These are phyloP conservation scores for Scaptomyza parva DNA, from an alignment of 2,888 invertebrate genomes.

Conservation along the genomic window DNA sequence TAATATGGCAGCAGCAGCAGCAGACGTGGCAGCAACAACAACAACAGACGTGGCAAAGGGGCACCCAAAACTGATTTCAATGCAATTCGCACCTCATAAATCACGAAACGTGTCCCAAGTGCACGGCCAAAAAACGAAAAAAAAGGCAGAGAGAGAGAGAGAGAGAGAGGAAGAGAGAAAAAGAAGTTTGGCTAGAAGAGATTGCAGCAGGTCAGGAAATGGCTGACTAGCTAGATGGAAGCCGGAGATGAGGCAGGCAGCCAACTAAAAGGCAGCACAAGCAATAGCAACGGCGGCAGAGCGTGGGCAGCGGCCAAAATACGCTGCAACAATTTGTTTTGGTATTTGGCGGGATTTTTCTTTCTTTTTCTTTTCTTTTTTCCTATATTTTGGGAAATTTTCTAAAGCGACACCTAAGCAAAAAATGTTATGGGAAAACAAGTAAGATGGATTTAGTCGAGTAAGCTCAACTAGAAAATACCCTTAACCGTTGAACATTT, in stretches of 20 bases:
- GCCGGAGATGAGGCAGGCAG: conserved; percentile 12
- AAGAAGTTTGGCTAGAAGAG: conserved; percentile 55
- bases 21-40: no score
- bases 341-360: conserved; percentile 5
- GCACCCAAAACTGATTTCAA: conserved; percentile 77
- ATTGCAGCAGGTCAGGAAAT: conserved; percentile 67
- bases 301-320: conserved; percentile 7
- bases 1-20: conserved; percentile 59
- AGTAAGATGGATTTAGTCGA: no score
- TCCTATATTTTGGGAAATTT: conserved; percentile 5
- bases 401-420: conserved; percentile 3
- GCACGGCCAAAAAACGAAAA: conserved; percentile 48
- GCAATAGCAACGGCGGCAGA: not conserved
- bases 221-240: conserved; percentile 24
- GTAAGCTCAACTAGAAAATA: no score
- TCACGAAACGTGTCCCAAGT: conserved; percentile 84
- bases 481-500: no score
- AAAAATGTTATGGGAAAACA: not conserved
- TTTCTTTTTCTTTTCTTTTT: not conserved
- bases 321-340: conserved; percentile 45
- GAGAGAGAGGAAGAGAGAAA: conserved; percentile 22
- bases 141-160: conserved; percentile 6
- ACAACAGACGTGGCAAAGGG: not conserved
- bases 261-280: no score
- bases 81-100: conserved; percentile 85